These are phyloP conservation scores for Nyctibius bracteatus DNA, from an alignment of 2,113 vertebrate genomes.

Conservation along the genomic window DNA sequence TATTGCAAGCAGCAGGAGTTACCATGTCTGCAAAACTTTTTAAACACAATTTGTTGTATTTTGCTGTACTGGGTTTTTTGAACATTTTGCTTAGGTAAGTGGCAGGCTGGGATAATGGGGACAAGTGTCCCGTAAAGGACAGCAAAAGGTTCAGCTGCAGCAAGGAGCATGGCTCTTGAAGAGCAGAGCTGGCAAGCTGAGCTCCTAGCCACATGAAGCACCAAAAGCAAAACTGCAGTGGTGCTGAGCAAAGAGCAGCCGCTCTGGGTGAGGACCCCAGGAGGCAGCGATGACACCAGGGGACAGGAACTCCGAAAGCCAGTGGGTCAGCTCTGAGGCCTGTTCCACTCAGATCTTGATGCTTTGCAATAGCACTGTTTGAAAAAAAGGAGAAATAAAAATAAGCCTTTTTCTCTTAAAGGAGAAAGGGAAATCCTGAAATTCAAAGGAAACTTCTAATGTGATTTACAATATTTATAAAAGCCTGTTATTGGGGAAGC, in stretches of 20 bases:
- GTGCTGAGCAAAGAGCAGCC: not conserved
- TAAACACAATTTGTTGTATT: not conserved
- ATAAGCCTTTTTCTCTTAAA: not conserved
- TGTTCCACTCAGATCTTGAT: not conserved
- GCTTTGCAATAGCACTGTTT: not conserved
- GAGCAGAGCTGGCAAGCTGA: not conserved
- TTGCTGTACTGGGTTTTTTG: not conserved
- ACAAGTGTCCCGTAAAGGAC: not conserved
- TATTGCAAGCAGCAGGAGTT: not conserved
- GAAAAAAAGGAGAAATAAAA: not conserved
- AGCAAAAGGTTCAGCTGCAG: not conserved
- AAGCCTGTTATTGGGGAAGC: not conserved
- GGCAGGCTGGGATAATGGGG: not conserved
- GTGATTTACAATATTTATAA: slow-evolving; percentile 13
- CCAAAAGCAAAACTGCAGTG: not conserved
- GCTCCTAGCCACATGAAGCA: not conserved
- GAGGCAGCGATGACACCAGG: not conserved
- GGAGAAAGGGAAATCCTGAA: slow-evolving; percentile 38
- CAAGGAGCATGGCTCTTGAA: accelerated
- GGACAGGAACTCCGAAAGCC: not conserved
- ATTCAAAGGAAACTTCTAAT: slow-evolving; percentile 6
- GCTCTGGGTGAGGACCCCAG: accelerated
- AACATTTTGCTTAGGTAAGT: not conserved
- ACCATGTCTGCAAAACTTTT: not conserved
- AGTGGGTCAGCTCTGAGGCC: not conserved